Evolutionary conservation across 1,140 invertebrate species (phyloP), one percentile per base, ranked within the genome.

Genomic region (Paracyclopina nana): DNA sequence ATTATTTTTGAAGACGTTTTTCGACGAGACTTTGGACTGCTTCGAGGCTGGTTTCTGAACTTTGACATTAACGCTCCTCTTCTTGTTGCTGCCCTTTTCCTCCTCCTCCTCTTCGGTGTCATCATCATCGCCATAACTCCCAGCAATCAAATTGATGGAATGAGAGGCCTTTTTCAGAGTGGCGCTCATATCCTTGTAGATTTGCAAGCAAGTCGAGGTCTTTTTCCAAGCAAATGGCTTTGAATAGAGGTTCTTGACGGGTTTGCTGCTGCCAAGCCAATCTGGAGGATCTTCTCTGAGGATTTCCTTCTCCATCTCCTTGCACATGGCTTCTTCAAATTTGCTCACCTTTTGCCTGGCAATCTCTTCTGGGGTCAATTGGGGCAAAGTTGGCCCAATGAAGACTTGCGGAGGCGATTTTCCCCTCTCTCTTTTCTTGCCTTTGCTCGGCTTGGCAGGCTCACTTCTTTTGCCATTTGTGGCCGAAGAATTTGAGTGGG

Each of bases 191-290:
- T 3, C 45, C n/a, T 48, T 28, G 12, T 14, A 30, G 12, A 5
- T 11, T 28, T 24, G 45, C n/a, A 25, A 48, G 22, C 22, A 25
- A 14, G 25, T 24, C 27, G 12, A 9, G 25, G 14, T 16, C n/a
- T 48, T 48, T 24, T 48, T 48, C 45, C 45, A 48, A 6, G 8
- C 16, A 30, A 48, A 48, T 3, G 16, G n/a, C 20, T 14, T 3
- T 4, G 20, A 14, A 30, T 48, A 29, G 6, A 48, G 30, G 27
- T 16, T 22, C 34, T 38, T 38, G 25, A 28, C 22, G 12, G 14
- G 27, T 24, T 22, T 24, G 5, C 30, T 48, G 8, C 12, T 9
- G 6, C 8, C 40, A 9, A 18, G 14, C 45, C 45, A 48, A 48
- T 48, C 45, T 4, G 27, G 25, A 12, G 45, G 45, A 8, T n/a